Base-by-base conservation (phyloP, 2,888 invertebrate genomes). In the Girardia tigrina region DNA sequence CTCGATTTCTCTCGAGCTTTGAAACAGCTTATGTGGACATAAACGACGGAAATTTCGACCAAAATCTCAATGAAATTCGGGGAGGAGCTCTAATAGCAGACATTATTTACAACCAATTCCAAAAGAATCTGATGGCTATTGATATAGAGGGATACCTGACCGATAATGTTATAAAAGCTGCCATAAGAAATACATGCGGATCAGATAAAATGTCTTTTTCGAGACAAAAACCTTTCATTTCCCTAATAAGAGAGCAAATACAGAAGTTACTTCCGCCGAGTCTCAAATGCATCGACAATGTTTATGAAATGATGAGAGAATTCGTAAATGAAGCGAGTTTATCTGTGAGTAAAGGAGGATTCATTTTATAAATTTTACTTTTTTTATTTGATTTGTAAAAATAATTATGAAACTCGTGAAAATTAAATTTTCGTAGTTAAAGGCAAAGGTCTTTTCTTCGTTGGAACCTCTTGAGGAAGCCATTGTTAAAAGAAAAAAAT, bases 311-410 rank as follows among this genome's bases (percentile, higher is more conserved):
- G 86, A 94, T 99, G 94, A 95, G 98, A 85, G 88, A 97, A 77
- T 99, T 98, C 81, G 94, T 99, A 80, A 89, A 98, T 85, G 95
- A 98, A 83, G 99, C 98, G 83, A 97, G 97, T 78, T 92, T 91
- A 29, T 94, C 95, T 86, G 86, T 85, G 73, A 28, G 72, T 69
- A n/a, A n/a, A n/a, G n/a, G n/a, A n/a, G n/a, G n/a, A n/a, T n/a
- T n/a, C n/a, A n/a, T n/a, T n/a, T n/a, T n/a, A n/a, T n/a, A n/a
- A n/a, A n/a, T n/a, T n/a, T n/a, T n/a, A n/a, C n/a, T n/a, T n/a
- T n/a, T n/a, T n/a, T n/a, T n/a, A n/a, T n/a, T n/a, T n/a, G n/a
- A n/a, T n/a, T n/a, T n/a, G n/a, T n/a, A n/a, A n/a, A n/a, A n/a
- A n/a, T n/a, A n/a, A n/a, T n/a, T n/a, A n/a, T n/a, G n/a, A n/a